These are phyloP conservation scores for Scortum barcoo DNA, from an alignment of 2,113 vertebrate species.

Conservation along the genomic window DNA sequence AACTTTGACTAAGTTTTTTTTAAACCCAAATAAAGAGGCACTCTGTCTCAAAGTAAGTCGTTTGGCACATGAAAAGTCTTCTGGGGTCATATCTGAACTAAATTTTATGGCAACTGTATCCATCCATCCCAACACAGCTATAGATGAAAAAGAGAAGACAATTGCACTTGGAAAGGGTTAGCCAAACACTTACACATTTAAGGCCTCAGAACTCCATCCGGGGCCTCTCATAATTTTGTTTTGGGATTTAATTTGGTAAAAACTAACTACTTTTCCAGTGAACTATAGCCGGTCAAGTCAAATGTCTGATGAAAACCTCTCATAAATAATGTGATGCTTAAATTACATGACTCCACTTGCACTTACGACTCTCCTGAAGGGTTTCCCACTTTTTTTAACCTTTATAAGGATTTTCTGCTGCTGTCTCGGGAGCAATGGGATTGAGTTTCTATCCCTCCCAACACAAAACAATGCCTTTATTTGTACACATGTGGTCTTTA, in stretches of 20 bases:
- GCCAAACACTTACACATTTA: not conserved
- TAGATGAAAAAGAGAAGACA: too few species aligned
- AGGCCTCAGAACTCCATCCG: not conserved
- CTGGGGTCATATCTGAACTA: not conserved
- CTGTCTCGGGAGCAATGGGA: not conserved
- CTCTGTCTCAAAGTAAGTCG: not conserved
- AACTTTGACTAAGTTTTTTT: too few species aligned
- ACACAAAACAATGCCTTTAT: slow-evolving; percentile 6
- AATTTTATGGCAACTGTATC: too few species aligned
- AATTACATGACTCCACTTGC: not conserved
- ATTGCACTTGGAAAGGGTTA: too few species aligned
- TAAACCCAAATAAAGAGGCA: too few species aligned
- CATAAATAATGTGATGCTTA: not conserved
- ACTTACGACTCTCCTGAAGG: not conserved
- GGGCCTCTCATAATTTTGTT: not conserved
- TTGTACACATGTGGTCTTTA: slow-evolving; percentile 23
- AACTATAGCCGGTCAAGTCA: not conserved
- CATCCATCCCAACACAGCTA: too few species aligned
- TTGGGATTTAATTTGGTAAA: not conserved
- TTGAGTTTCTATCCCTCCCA: slow-evolving; percentile 24
- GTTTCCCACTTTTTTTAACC: not conserved
- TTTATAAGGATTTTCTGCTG: not conserved
- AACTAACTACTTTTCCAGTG: not conserved
- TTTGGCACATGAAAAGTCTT: not conserved
- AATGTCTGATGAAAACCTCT: not conserved